phyloP scores from a whole-genome alignment of 2,113 vertebrate genomes.

The Heterocephalus glaber region DNA sequence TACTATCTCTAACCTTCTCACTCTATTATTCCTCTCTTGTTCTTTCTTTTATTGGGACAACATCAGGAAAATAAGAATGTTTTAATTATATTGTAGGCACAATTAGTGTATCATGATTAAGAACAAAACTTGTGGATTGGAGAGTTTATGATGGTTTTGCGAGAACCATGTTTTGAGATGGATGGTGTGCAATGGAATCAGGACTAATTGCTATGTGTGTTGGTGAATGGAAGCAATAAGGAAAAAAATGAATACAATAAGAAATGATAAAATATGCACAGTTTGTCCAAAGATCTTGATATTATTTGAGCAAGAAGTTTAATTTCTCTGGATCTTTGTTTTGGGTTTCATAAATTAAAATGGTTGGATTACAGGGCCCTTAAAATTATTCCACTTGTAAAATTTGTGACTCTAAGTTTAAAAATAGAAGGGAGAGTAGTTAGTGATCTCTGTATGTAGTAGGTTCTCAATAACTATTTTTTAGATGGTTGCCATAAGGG shows the following conservation, averaged over 20 bases:
- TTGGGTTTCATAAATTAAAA: not conserved
- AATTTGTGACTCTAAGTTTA: not conserved
- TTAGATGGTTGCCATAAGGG: not conserved
- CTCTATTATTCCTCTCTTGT: not conserved
- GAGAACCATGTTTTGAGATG: not conserved
- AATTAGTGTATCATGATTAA: not conserved
- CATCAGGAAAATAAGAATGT: slow-evolving; percentile 2
- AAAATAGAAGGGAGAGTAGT: slow-evolving; percentile 15
- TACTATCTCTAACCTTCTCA: not conserved
- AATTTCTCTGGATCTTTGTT: not conserved
- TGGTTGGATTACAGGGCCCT: not conserved
- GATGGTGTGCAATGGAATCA: not conserved
- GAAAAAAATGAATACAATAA: not conserved
- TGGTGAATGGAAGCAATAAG: not conserved
- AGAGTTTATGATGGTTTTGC: not conserved
- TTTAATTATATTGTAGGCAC: not conserved
- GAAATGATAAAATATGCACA: not conserved
- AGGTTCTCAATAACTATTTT: slow-evolving; percentile 15
- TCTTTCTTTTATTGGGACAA: not conserved
- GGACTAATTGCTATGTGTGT: not conserved
- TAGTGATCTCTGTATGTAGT: not conserved
- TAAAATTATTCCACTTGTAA: slow-evolving; percentile 23
- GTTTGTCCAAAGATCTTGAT: not conserved
- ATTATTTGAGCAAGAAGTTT: not conserved
- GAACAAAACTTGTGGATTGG: not conserved